Base-by-base conservation (phyloP, 2,797 vertebrate species). In the Petrocephalus schoutedeni region DNA sequence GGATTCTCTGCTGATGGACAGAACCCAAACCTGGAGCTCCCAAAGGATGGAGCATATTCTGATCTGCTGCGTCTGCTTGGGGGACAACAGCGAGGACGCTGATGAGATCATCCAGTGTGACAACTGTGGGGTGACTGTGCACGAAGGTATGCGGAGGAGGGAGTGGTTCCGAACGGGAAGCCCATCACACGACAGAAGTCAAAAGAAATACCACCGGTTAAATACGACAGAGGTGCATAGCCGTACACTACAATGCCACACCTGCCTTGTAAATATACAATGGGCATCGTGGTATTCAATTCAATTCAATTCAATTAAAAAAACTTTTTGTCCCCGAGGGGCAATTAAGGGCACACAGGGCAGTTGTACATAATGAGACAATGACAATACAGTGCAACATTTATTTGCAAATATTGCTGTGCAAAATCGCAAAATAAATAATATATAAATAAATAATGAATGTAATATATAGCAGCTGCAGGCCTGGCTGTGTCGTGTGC, bases 31-130 rank as follows among this genome's bases (percentile, higher is more conserved):
- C 89, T 99, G 98, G 98, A 98, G 96, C 92, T 95, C 98, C 71
- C 98, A 99, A 95, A 95, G 96, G 94, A 97, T 97, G 96, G 97
- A 98, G 90, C 97, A 99, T 93, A 98, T 99, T 93, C 95, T 99
- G 93, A 99, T 99, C 94, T 99, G 98, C 95, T 99, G 98, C 32
- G 98, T 99, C 92, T 99, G 98, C 94, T 95, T 99, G 90, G 98
- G 98, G 89, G 98, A 99, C 96, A 99, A 98, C 94, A 99, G 98
- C 4, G 98, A 99, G 93, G 98, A 99, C 86, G 97, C 98, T 36
- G 98, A 99, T 92, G 98, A 99, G 95, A 99, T 99, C 94, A 99
- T 99, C 93, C 98, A 99, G 91, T 99, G 98, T 94, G 98, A 99
- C 95, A 99, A 99, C 94, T 99, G 98, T 91, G 98, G 98, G 61